Percentiles rank a stretch among this genome's conserved stretches.
Conservation (phyloP, 1,140 invertebrate species). For the Cyrtorhinus lividipennis region DNA sequence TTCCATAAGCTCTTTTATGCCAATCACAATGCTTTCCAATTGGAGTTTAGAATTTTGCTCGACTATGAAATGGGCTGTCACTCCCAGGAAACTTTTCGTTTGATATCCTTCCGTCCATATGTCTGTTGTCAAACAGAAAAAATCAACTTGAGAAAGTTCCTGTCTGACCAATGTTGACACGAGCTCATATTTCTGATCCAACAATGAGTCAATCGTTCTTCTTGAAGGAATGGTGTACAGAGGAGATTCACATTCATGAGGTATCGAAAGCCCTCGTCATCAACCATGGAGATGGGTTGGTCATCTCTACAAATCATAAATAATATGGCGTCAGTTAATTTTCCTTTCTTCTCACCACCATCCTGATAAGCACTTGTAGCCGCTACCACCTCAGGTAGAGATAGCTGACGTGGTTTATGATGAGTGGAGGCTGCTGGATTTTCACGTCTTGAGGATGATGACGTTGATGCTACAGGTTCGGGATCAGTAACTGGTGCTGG, state of each 20-base stretch:
- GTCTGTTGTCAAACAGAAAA: neutral
- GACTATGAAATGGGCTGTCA: neutral
- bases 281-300: neutral
- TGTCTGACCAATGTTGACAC: neutral
- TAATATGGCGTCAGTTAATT: neutral
- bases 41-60: no score
- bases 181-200: neutral
- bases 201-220: neutral
- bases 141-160: neutral
- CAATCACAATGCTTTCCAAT: no score
- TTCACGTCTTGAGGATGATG: neutral
- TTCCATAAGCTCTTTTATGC: no score
- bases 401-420: neutral
- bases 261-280: neutral
- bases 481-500: neutral
- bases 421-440: neutral
- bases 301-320: neutral
- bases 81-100: neutral
- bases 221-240: neutral
- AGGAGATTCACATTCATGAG: neutral
- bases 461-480: neutral
- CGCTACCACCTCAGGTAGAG: neutral
- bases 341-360: neutral
- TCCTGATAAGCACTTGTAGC: neutral
- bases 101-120: neutral